Evolutionary conservation across 2,888 invertebrate species (phyloP), one percentile per base, ranked within the genome.

Genomic region (Eudiplozoon nipponicum): DNA sequence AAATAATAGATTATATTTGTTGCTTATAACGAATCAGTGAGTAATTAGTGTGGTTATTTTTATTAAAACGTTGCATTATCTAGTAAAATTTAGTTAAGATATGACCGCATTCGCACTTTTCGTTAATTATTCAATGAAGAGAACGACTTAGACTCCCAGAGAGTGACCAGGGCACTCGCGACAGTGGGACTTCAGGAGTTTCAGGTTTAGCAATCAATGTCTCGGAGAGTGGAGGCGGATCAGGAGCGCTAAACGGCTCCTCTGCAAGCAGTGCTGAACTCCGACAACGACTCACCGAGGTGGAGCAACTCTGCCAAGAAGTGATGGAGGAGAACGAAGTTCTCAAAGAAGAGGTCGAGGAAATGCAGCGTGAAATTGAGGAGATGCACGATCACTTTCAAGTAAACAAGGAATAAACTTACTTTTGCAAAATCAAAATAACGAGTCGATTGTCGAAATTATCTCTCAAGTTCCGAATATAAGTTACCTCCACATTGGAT

Each of bases 351-450:
- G 86, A 90, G 57, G 67, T 86, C 39, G 64, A 73, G 23, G 80
- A 81, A 51, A 66, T 90, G 51, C 84, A 84, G 54, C 74, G 78
- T 47, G 94, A 94, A 62, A 81, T 94, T 61, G 90, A 94, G 53
- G 94, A 94, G 61, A 72, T 94, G 70, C 86, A 90, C 56, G 90
- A 90, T 54, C 61, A 60, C 48, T 64, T 62, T 49, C 70, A 80
- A 50, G 90, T 38, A 35, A 33, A n/a, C n/a, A n/a, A n/a, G n/a
- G n/a, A n/a, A n/a, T n/a, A n/a, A n/a, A n/a, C n/a, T n/a, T n/a
- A n/a, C n/a, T n/a, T n/a, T n/a, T n/a, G n/a, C n/a, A n/a, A n/a
- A n/a, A n/a, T n/a, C n/a, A n/a, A n/a, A n/a, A n/a, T n/a, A n/a
- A n/a, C n/a, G n/a, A n/a, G n/a, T n/a, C n/a, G n/a, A n/a, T n/a